A percentile compares a stretch with the other conserved stretches of the same genome.
Evolutionary conservation across 1,140 invertebrate species (phyloP).

Genomic region (Philopotamus ludificatus): DNA sequence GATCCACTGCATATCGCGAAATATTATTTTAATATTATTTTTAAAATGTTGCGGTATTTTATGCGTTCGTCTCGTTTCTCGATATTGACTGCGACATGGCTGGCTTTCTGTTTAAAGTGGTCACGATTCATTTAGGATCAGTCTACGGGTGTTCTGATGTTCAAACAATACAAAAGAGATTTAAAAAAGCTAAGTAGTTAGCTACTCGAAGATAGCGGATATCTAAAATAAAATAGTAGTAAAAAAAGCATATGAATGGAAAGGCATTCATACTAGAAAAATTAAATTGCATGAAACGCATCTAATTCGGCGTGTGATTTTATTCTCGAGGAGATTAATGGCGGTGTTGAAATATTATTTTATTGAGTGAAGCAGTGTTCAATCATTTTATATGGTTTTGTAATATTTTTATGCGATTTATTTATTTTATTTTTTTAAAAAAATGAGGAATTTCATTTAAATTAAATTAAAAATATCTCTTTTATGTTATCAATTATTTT

Average conservation of each 20-base stretch:
- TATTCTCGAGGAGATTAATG: no score
- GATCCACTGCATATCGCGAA: neutral
- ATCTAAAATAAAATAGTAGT: neutral
- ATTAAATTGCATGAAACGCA: no score
- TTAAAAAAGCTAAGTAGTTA: slow-evolving; percentile 7
- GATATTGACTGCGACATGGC: slow-evolving; percentile 7
- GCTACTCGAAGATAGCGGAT: neutral
- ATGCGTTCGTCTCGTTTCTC: neutral
- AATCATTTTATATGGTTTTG: no score
- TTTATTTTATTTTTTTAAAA: no score
- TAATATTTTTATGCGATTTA: no score
- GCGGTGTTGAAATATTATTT: no score
- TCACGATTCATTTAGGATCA: slow-evolving; percentile 33
- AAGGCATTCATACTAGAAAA: no score
- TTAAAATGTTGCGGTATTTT: neutral
- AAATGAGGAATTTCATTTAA: no score
- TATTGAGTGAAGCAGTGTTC: no score
- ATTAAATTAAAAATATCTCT: no score
- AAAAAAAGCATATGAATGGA: neutral
- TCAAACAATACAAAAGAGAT: slow-evolving; percentile 21
- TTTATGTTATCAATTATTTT: no score
- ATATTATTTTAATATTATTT: neutral
- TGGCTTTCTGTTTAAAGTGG: slow-evolving; percentile 19
- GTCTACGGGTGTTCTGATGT: slow-evolving; percentile 21
- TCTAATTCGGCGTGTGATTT: no score